Evolutionary conservation across 2,113 vertebrate species (phyloP).

Genomic region (Dryoscopus gambensis): DNA sequence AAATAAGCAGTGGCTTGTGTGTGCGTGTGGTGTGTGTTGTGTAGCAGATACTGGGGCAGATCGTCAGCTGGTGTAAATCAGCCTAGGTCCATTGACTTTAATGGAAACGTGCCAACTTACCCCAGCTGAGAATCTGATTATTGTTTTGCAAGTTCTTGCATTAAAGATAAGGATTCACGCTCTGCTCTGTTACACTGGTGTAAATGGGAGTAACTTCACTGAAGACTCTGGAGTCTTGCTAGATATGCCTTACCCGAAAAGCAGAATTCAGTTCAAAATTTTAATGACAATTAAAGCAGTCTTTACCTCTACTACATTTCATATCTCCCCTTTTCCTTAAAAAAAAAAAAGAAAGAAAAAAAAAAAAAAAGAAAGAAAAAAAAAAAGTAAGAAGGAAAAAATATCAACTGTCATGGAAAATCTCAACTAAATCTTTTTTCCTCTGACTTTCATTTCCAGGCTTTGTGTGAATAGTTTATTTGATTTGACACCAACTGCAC

Average conservation of each 20-base stretch:
- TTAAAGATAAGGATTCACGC: conserved; percentile 56
- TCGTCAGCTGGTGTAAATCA: conserved; percentile 65
- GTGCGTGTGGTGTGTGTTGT: neutral
- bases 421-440: conserved; percentile 15
- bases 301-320: neutral
- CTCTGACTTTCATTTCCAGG: conserved; percentile 48
- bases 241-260: neutral
- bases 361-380: neutral
- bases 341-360: neutral
- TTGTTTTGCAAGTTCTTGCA: conserved; percentile 63
- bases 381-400: neutral
- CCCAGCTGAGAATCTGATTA: conserved; percentile 66
- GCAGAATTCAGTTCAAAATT: neutral
- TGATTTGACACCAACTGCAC: conserved; percentile 72
- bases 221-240: neutral
- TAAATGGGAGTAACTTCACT: conserved; percentile 11
- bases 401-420: conserved; percentile 44
- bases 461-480: conserved; percentile 70
- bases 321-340: neutral
- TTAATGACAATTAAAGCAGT: neutral
- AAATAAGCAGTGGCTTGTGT: neutral
- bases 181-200: neutral
- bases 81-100: conserved; percentile 64
- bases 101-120: conserved; percentile 64
- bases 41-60: conserved; percentile 50